Evolutionary conservation across 1,140 invertebrate species (phyloP).

Genomic region (Drosophila repleta): DNA sequence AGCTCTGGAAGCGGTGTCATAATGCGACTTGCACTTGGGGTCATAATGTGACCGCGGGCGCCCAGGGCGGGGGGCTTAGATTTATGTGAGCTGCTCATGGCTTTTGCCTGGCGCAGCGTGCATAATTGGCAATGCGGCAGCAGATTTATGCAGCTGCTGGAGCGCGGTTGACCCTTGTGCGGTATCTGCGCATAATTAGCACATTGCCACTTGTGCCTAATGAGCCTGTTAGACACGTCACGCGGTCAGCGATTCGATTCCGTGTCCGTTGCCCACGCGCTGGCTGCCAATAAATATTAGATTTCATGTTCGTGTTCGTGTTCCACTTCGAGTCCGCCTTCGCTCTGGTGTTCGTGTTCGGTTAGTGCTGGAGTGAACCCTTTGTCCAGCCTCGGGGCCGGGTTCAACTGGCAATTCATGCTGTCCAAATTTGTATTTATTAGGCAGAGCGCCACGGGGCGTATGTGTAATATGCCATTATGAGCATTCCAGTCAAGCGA

Average conservation of each 20-base stretch:
- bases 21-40: slow-evolving; percentile 65
- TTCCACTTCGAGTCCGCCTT: no score
- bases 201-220: slow-evolving; percentile 80
- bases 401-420: slow-evolving; percentile 56
- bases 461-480: slow-evolving; percentile 82
- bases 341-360: background rate
- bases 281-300: slow-evolving; percentile 68
- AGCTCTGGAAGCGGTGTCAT: slow-evolving; percentile 56
- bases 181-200: slow-evolving; percentile 71
- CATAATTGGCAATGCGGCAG: slow-evolving; percentile 74
- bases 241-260: slow-evolving; percentile 9
- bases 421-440: slow-evolving; percentile 81
- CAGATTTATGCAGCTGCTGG: slow-evolving; percentile 64
- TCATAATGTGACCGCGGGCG: slow-evolving; percentile 37
- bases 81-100: slow-evolving; percentile 65
- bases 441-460: slow-evolving; percentile 74
- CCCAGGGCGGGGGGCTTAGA: slow-evolving; percentile 25
- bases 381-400: slow-evolving; percentile 6
- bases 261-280: slow-evolving; percentile 34
- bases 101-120: slow-evolving; percentile 62
- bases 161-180: slow-evolving; percentile 26
- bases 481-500: slow-evolving; percentile 61
- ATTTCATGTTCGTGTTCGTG: slow-evolving; percentile 34
- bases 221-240: slow-evolving; percentile 78
- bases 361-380: slow-evolving; percentile 14